Evolutionary conservation across 2,888 invertebrate species (phyloP), one percentile per base, ranked within the genome.

Genomic region (Sussaba pulchella): DNA sequence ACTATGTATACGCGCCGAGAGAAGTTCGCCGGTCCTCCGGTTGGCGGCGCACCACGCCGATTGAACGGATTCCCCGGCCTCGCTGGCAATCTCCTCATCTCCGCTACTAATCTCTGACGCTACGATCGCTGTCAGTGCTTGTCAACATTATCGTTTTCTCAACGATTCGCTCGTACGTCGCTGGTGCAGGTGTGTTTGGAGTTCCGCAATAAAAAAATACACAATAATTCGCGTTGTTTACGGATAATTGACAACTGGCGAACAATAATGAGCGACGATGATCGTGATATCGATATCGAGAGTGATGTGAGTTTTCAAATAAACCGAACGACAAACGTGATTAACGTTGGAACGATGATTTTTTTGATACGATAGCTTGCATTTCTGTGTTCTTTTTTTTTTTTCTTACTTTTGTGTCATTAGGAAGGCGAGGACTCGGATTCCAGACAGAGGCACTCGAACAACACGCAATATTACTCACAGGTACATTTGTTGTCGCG

Each of bases 241-340:
- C 73, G 70, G 24, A 73, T 70, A 63, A 71, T 71, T 39, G 9
- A 61, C 52, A 39, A 57, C 43, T 70, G 66, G 66, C 36, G 21
- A 59, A 70, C 64, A 74, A 81, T 69, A 89, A 98, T 98, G 97
- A 98, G 98, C 93, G 98, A 98, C 93, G 98, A 98, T 93, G 98
- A 98, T 93, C 95, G 97, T 89, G 98, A 98, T 93, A 97, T 98
- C 92, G 98, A 98, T 93, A 96, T 98, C 90, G 98, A 98, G 94
- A 98, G 98, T 94, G 98, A 98, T 94, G 98, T 98, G 94, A 95
- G 97, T 95, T 39, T 59, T 12, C 6, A 24, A 73, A n/a, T 5
- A 12, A 5, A 26, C 6, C n/a, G 17, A 6, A 14, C 1, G 6
- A 14, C 12, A 0, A 0, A 9, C 8, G 2, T n/a, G n/a, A 31